Conservation (phyloP, 2,888 invertebrate species). For the Andrena bucephala region DNA sequence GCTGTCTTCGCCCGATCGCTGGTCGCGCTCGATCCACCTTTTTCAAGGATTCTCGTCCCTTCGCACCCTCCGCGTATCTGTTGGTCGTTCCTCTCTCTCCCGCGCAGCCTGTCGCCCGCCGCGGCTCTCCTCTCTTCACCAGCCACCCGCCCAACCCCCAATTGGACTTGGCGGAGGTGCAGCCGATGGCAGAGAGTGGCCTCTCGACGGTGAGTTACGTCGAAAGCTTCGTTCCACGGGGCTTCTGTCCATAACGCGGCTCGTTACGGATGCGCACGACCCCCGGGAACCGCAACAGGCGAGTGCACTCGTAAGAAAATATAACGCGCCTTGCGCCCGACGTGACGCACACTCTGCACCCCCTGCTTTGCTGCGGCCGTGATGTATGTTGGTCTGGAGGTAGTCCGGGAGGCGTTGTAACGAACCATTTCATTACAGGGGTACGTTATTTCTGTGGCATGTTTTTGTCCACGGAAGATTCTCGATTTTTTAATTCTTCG, state of each 20-base stretch:
- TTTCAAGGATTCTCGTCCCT: constrained; percentile 29
- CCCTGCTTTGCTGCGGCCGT: constrained; percentile 8
- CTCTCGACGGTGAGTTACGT: constrained; percentile 76
- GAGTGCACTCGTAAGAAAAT: constrained; percentile 67
- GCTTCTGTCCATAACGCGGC: constrained; percentile 56
- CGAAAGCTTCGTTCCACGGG: constrained; percentile 69
- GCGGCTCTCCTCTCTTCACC: constrained; percentile 8
- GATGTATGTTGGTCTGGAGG: constrained; percentile 28
- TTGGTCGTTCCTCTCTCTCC: constrained; percentile 25
- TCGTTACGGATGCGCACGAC: constrained; percentile 61
- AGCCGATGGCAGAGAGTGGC: constrained; percentile 73
- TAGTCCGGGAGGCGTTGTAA: neutral
- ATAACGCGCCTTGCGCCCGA: constrained; percentile 53
- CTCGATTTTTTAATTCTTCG: neutral
- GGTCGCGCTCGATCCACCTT: constrained; percentile 36
- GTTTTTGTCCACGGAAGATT: neutral
- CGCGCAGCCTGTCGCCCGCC: neutral
- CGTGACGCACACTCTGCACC: constrained; percentile 33
- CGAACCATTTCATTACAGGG: constrained; percentile 16
- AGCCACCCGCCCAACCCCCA: constrained; percentile 21
- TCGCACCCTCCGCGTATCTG: neutral
- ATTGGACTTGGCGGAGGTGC: constrained; percentile 43
- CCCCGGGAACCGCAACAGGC: constrained; percentile 57
- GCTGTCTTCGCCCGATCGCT: constrained; percentile 28
- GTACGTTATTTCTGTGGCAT: constrained; percentile 1